Base-by-base conservation (phyloP, 1,140 invertebrate species). In the Sipha flava region DNA sequence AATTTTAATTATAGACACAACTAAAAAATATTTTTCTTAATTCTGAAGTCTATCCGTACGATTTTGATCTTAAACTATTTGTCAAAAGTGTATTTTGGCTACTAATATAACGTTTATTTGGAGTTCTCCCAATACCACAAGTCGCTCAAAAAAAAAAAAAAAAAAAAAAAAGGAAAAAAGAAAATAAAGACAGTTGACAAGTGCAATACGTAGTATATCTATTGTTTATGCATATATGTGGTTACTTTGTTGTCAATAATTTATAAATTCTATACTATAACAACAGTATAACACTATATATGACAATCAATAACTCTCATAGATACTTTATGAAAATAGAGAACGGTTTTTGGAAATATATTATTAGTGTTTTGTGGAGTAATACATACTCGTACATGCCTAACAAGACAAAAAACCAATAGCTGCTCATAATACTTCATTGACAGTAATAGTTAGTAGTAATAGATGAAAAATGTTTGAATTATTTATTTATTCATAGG, bases 81-180 rank as follows among this genome's bases (percentile, higher is more conserved):
- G 64, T 66, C 21, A 66, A 66, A 66, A 66, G 64, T 66, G 47
- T 75, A 52, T 75, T 75, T 75, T 75, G 47, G 70, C 47, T 18
- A 54, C 70, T 14, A 21, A 54, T 37, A 34, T 75, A 52, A 47
- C 68, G 31, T 75, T 52, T 75, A 75, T 75, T 75, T 75, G 70
- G 70, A 75, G 29, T 34, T 23, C 31, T 34, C n/a, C 70, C 70
- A 75, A 75, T 23, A 26, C 47, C 7, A 29, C 26, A 29, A 47
- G 3, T 29, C 2, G 23, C 23, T 29, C 6, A 47, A 6, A 49
- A 49, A 49, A n/a, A 47, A 47, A 70, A 70, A 70, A 47, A 70
- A 3, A 64, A 40, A 64, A 64, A 16, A 64, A 64, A 64, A 12
- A 64, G 1, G 34, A 70, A 70, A 47, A 70, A 3, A 64, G 21